Conservation (phyloP, 2,797 vertebrate genomes). For the Bufotes viridis region DNA sequence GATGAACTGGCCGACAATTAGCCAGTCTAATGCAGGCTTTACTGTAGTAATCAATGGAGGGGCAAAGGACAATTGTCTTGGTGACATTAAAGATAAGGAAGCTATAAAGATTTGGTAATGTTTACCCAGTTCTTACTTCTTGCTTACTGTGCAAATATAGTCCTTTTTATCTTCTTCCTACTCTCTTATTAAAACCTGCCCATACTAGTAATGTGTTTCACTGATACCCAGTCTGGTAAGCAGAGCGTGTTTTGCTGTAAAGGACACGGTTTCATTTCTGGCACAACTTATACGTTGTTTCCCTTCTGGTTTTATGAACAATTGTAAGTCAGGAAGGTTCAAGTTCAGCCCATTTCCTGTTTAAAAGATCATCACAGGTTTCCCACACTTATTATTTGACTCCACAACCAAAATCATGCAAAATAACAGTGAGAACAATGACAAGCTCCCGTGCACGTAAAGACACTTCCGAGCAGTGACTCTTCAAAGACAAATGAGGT, state of each 20-base stretch:
- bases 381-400: conserved; percentile 68
- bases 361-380: conserved; percentile 69
- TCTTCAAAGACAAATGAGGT: conserved; percentile 62
- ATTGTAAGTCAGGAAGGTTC: conserved; percentile 68
- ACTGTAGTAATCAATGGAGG: conserved; percentile 34
- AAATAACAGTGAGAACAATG: conserved; percentile 66
- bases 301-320: conserved; percentile 66
- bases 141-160: conserved; percentile 61
- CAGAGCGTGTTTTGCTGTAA: conserved; percentile 28
- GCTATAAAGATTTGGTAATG: conserved; percentile 58
- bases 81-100: conserved; percentile 55
- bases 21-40: too few species aligned
- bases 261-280: conserved; percentile 52
- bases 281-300: conserved; percentile 55
- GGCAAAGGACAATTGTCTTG: conserved; percentile 60
- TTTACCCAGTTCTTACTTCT: conserved; percentile 57
- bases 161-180: neutral
- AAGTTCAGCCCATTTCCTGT: conserved; percentile 70
- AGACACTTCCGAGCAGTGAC: conserved; percentile 67
- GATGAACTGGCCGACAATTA: too few species aligned
- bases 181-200: neutral
- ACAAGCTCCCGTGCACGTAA: conserved; percentile 63
- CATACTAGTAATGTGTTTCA: neutral
- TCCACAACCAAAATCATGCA: conserved; percentile 62
- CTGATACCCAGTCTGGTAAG: neutral